Base-by-base conservation (phyloP, 2,888 invertebrate species). In the Phasia obesa region DNA sequence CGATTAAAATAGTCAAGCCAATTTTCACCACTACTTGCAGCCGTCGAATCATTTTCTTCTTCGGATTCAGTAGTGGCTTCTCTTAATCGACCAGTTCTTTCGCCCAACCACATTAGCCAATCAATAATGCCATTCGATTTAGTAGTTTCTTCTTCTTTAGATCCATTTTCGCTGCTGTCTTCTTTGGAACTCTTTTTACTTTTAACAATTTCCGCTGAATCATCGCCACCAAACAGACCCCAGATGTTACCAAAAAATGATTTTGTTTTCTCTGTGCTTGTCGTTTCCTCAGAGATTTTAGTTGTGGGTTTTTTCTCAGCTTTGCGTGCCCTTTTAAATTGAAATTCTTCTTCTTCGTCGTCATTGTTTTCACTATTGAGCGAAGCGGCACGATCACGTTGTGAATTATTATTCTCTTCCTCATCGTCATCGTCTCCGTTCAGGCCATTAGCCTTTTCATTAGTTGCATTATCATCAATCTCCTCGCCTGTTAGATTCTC, bases 1-100 rank as follows among this genome's bases (percentile, higher is more conserved):
- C 91, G 90, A 62, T 91, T 88, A 2, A 91, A 84, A 70, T 90
- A 90, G 5, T 88, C 86, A 25, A 87, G 76, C 88, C 88, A 89
- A 80, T 86, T 87, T 27, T 85, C 84, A 19, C 76, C 84, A 55
- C 82, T 60, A n/a, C 69, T 64, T 19, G 73, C 53, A 25, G 53
- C 60, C 13, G 55, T 27, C 11, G 62, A 65, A 13, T 62, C 11
- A 62, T 80, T 84, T 35, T 75, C 70, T 75, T 85, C 84, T 19
- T 83, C 79, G 19, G 84, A 81, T 27, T 78, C 79, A 4, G 57
- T 60, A 21, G 60, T 25, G 11, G 84, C 60, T 69, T 51, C 53
- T 17, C 71, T 84, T 19, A 78, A 25, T 25, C 81, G 85, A 31
- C 75, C 86, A 11, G 73, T 84, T 44, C 35, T 84, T 38, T 86